Conservation (phyloP, 2,113 vertebrate species). For the Perognathus longimembris region DNA sequence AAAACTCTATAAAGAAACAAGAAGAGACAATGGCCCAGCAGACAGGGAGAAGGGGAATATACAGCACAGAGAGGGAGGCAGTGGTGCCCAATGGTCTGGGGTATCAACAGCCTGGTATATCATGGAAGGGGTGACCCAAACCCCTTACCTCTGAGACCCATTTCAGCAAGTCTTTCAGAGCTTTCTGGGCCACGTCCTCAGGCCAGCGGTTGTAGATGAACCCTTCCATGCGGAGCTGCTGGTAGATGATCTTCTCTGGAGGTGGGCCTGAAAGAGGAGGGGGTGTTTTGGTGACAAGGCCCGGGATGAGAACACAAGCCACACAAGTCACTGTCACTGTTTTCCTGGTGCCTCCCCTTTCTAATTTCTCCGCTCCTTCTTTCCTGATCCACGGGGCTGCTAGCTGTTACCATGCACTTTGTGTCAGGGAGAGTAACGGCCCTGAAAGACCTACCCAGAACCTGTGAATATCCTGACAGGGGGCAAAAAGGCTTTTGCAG, state of each 20-base stretch:
- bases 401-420: background rate
- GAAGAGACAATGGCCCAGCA: too few species aligned
- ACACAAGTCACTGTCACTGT: background rate
- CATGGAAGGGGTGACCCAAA: background rate
- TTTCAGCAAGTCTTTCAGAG: slow-evolving; percentile 87
- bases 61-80: background rate
- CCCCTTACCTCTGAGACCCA: slow-evolving; percentile 91
- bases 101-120: background rate
- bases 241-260: slow-evolving; percentile 86
- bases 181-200: slow-evolving; percentile 84
- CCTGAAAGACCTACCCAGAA: background rate
- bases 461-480: background rate
- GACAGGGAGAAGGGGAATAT: background rate
- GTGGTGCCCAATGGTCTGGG: background rate
- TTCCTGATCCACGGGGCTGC: background rate
- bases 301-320: background rate
- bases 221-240: slow-evolving; percentile 91
- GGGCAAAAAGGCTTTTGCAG: background rate
- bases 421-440: background rate
- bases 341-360: background rate
- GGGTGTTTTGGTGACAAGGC: background rate
- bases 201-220: slow-evolving; percentile 88
- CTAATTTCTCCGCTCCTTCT: background rate
- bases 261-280: slow-evolving; percentile 86
- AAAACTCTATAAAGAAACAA: slow-evolving; percentile 29